Conservation (phyloP, 2,113 vertebrate genomes). For the Phainopepla nitens region DNA sequence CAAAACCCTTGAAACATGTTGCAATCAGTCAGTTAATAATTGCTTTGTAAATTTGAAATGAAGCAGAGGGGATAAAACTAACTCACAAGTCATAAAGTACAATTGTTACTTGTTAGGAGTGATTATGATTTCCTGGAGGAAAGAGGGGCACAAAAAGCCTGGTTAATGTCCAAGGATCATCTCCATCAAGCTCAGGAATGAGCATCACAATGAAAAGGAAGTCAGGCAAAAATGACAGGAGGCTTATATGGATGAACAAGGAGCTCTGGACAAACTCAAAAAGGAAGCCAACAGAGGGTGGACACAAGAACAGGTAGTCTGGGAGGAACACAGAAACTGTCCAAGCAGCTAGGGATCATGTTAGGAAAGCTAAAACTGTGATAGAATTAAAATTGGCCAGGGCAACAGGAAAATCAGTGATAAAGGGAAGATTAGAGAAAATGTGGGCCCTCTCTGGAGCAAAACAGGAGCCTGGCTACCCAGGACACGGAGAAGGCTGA, state of each 20-base stretch:
- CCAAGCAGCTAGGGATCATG: background rate
- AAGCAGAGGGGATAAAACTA: slow-evolving; percentile 38
- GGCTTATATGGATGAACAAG: background rate
- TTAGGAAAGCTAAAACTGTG: background rate
- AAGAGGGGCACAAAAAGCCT: background rate
- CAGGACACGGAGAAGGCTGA: background rate
- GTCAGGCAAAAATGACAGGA: background rate
- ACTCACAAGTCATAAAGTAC: slow-evolving; percentile 17
- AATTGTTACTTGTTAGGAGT: background rate
- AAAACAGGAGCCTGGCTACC: rapidly evolving
- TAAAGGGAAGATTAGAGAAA: background rate
- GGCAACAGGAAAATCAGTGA: background rate
- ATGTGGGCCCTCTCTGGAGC: background rate
- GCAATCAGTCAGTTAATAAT: slow-evolving; percentile 40
- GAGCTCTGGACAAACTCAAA: background rate
- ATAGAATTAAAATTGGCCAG: background rate
- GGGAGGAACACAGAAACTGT: background rate
- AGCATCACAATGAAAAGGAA: background rate
- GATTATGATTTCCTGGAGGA: background rate
- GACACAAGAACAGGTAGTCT: background rate
- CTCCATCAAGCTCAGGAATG: background rate
- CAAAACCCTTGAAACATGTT: background rate
- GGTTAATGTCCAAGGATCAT: background rate
- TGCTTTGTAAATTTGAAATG: slow-evolving; percentile 43
- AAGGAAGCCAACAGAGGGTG: background rate